Conservation (phyloP, 2,888 invertebrate genomes). For the Orthonychiurus folsomi region DNA sequence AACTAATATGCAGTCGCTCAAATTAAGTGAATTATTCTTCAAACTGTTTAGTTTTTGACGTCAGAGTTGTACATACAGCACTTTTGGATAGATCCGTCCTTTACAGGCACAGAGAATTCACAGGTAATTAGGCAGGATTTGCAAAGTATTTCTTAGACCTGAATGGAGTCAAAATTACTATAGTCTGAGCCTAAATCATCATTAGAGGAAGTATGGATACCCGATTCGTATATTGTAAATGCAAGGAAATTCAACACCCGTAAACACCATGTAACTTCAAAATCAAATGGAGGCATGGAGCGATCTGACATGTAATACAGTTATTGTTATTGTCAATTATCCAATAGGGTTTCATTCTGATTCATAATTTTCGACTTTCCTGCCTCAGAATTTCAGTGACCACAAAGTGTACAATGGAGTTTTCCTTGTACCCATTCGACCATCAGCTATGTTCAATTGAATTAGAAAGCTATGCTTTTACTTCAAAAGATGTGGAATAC, state of each 20-base stretch:
- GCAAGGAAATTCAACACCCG: neutral
- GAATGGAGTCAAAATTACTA: no score
- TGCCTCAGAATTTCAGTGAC: constrained; percentile 5
- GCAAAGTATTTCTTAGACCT: no score
- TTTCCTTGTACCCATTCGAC: constrained; percentile 12
- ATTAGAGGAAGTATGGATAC: neutral
- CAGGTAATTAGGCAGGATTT: no score
- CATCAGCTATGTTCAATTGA: constrained; percentile 9
- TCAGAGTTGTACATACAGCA: neutral
- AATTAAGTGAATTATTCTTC: no score
- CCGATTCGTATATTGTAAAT: neutral
- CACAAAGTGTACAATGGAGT: constrained; percentile 10
- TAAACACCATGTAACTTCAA: neutral
- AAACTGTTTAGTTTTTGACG: no score
- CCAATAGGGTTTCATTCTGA: no score
- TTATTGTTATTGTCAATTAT: no score
- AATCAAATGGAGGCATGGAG: neutral
- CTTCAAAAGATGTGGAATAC: neutral
- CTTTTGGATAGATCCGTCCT: neutral
- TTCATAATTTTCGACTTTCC: no score
- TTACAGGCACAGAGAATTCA: no score
- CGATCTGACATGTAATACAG: neutral
- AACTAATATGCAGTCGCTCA: no score
- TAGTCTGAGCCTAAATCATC: neutral
- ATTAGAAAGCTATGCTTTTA: neutral